Base-by-base conservation (phyloP, 2,797 vertebrate genomes). In the Octomys mimax region DNA sequence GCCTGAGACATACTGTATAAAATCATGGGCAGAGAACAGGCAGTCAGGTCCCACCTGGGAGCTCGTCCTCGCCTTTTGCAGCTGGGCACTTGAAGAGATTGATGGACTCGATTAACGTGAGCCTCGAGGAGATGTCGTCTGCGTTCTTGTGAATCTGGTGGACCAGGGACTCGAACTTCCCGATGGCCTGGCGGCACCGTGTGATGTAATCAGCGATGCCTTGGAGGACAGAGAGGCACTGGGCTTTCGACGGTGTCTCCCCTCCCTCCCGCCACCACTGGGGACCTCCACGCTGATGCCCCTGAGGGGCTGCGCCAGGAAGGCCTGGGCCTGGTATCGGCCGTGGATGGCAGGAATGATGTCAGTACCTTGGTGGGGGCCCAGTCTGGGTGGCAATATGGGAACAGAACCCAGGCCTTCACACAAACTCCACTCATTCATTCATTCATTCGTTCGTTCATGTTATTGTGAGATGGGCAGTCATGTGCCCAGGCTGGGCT, bases 101-200 rank as follows among this genome's bases (percentile, higher is more conserved):
- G 81, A 99, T 96, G 19, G 98, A 98, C 96, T 98, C 98, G 5
- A 99, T 99, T 31, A 98, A 97, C 0, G 96, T 92, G 86, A 99
- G 98, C 93, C 99, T 99, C 64, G 98, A 98, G 5, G 98, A 98
- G 80, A 99, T 99, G 87, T 99, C 99, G 18, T 96, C 98, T 83
- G 99, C 99, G 42, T 99, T 99, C 95, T 99, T 99, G 92, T 99
- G 98, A 96, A 99, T 98, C 97, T 99, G 99, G 93, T 97, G 99
- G 68, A 99, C 98, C 2, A 99, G 98, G 1, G 98, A 99, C 96
- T 99, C 99, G 87, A 99, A 99, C 64, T 99, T 99, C 88, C 98
- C 98, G 46, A 99, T 97, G 61, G 99, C 98, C 97, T 99, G 98
- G 49, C 91, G 97, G 90, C 98, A 98, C 49, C 91, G 98, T 14